Evolutionary conservation across 2,797 vertebrate genomes (phyloP).

Genomic region (Chaenodraco wilsoni): DNA sequence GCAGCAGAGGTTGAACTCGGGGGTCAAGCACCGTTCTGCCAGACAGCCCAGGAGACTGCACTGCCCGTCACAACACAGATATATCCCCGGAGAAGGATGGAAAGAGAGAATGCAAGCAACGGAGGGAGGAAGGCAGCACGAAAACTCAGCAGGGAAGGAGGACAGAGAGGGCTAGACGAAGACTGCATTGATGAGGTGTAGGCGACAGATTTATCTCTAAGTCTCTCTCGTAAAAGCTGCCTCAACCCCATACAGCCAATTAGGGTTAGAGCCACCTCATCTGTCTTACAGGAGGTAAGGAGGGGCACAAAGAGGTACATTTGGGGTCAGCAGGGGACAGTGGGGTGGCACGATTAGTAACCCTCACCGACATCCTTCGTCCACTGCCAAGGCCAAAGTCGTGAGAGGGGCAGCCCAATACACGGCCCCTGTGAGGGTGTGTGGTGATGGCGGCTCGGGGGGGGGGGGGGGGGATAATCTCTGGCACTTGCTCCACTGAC

Average conservation of each 20-base stretch:
- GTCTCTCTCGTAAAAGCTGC: slow-evolving; percentile 28
- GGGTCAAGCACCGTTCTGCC: slow-evolving; percentile 69
- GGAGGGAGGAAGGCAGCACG: neutral
- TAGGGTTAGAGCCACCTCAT: slow-evolving; percentile 24
- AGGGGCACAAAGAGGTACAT: slow-evolving; percentile 13
- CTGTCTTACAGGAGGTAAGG: slow-evolving; percentile 9
- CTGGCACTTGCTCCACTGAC: slow-evolving; percentile 63
- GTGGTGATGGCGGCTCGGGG: neutral
- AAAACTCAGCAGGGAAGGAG: slow-evolving; percentile 7
- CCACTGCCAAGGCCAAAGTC: slow-evolving; percentile 43
- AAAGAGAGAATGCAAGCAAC: slow-evolving; percentile 4
- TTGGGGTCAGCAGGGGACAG: slow-evolving; percentile 20
- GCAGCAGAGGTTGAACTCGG: slow-evolving; percentile 61
- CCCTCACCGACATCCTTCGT: slow-evolving; percentile 33
- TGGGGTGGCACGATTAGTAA: slow-evolving; percentile 1
- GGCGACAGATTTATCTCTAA: slow-evolving; percentile 18
- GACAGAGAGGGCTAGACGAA: neutral
- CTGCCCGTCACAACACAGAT: slow-evolving; percentile 55
- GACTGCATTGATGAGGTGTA: slow-evolving; percentile 29
- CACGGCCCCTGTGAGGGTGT: slow-evolving; percentile 1
- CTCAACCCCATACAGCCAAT: slow-evolving; percentile 14
- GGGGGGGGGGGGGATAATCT: slow-evolving; percentile 12
- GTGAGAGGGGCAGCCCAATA: slow-evolving; percentile 33
- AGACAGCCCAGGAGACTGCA: slow-evolving; percentile 47
- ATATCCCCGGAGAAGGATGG: slow-evolving; percentile 40